These are phyloP conservation scores for Argyresthia goedartella DNA, from an alignment of 2,888 invertebrate species.

Conservation along the genomic window DNA sequence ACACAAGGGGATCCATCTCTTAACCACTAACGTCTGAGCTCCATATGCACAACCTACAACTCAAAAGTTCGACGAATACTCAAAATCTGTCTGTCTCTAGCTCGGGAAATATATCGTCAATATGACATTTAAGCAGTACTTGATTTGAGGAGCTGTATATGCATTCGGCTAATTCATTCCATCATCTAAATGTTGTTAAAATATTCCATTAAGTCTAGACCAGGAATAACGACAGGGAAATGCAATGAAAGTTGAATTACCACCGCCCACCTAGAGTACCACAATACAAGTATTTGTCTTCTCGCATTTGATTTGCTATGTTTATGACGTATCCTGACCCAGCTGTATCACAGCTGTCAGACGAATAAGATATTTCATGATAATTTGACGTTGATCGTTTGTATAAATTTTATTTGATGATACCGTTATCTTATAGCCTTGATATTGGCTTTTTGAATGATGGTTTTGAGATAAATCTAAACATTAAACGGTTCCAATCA, in stretches of 20 bases:
- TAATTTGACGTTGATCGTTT: background rate
- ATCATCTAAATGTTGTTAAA: background rate
- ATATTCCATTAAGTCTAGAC: background rate
- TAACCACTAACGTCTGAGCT: no score
- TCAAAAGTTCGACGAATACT: no score
- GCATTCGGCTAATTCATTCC: background rate
- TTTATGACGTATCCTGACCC: background rate
- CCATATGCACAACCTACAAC: no score
- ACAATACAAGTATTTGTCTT: slow-evolving; percentile 2
- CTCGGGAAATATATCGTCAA: no score
- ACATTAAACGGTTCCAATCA: no score
- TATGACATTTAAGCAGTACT: no score
- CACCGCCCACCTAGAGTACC: background rate
- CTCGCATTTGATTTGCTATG: background rate
- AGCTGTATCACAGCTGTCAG: background rate
- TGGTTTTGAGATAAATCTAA: background rate
- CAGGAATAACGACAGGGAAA: background rate
- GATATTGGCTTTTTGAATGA: background rate
- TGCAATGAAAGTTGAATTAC: slow-evolving; percentile 5
- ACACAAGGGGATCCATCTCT: no score
- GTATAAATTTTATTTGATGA: background rate
- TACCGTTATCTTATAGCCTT: background rate
- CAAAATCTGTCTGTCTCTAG: no score
- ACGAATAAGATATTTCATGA: slow-evolving; percentile 1
- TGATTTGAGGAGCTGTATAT: no score